A percentile compares a stretch with the other conserved stretches of the same genome.
These are phyloP conservation scores for Antheraea mylitta DNA, from an alignment of 1,140 invertebrate species.

Conservation along the genomic window DNA sequence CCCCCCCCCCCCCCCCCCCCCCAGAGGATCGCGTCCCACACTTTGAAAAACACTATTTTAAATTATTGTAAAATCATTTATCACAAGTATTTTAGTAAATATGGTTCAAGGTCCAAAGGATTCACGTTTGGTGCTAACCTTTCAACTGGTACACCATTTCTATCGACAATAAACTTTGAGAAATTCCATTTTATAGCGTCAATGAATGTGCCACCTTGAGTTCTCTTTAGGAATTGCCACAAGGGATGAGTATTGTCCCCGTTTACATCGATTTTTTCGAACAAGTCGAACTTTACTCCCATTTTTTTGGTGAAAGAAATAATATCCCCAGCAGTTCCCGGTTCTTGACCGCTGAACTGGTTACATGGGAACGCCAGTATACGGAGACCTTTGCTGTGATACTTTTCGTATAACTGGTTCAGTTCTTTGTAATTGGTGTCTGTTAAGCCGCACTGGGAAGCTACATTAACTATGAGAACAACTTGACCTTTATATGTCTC, in stretches of 20 bases:
- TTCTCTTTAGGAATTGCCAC: conserved; percentile 83
- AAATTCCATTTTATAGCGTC: conserved; percentile 98
- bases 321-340: conserved; percentile 86
- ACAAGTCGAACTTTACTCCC: conserved; percentile 90
- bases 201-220: conserved; percentile 86
- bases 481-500: conserved; percentile 87
- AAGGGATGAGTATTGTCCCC: conserved; percentile 91
- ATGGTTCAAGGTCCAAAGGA: conserved; percentile 76
- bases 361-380: conserved; percentile 96
- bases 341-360: conserved; percentile 93
- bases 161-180: conserved; percentile 95
- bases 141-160: conserved; percentile 90
- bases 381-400: conserved; percentile 80
- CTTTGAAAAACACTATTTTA: too few species aligned
- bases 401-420: conserved; percentile 86
- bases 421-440: conserved; percentile 89
- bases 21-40: too few species aligned
- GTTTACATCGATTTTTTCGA: conserved; percentile 92
- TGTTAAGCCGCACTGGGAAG: conserved; percentile 92
- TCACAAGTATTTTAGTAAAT: conserved; percentile 58
- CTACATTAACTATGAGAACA: conserved; percentile 91
- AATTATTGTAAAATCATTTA: not conserved
- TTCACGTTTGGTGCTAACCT: conserved; percentile 88
- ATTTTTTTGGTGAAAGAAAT: conserved; percentile 84
- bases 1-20: too few species aligned